phyloP scores from a whole-genome alignment of 2,113 vertebrate genomes.

The Copsychus sechellarum region DNA sequence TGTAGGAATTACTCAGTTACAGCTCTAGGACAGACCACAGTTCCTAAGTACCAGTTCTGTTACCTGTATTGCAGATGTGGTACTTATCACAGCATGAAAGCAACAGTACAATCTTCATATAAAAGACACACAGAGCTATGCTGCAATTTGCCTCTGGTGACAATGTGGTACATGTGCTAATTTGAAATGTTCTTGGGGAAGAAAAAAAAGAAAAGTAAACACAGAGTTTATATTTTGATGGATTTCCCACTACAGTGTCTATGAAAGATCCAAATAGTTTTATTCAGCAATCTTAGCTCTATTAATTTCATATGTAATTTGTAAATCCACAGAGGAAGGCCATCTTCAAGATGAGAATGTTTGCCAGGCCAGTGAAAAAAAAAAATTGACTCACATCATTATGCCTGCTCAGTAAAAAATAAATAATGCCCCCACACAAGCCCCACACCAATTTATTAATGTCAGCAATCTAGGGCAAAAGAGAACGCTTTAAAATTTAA shows the following conservation, averaged over 20 bases:
- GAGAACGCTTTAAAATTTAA: conserved; percentile 75
- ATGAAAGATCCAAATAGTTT: conserved; percentile 62
- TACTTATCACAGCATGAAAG: conserved; percentile 77
- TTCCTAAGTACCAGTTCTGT: conserved; percentile 72
- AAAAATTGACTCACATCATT: conserved; percentile 44
- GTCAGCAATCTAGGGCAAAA: conserved; percentile 74
- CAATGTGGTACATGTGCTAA: conserved; percentile 52
- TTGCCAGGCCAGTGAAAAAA: conserved; percentile 69
- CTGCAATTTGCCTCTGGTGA: conserved; percentile 72
- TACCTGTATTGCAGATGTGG: conserved; percentile 69
- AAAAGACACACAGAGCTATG: conserved; percentile 69
- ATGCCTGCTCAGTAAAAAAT: conserved; percentile 56
- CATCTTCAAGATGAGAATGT: conserved; percentile 68
- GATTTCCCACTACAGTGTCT: conserved; percentile 60
- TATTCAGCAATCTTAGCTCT: conserved; percentile 57
- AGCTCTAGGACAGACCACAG: conserved; percentile 33
- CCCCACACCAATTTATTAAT: conserved; percentile 65
- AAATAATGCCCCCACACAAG: conserved; percentile 27
- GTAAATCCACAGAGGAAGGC: conserved; percentile 70
- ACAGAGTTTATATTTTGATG: conserved; percentile 54
- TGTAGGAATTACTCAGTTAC: conserved; percentile 61
- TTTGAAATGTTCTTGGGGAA: conserved; percentile 57
- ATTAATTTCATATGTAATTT: conserved; percentile 68
- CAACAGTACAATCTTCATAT: conserved; percentile 67
- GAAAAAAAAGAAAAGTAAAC: conserved; percentile 44